These are phyloP conservation scores for Umimayanthus chanpuru DNA, from an alignment of 92 coral and sea anemone species.

Conservation along the genomic window DNA sequence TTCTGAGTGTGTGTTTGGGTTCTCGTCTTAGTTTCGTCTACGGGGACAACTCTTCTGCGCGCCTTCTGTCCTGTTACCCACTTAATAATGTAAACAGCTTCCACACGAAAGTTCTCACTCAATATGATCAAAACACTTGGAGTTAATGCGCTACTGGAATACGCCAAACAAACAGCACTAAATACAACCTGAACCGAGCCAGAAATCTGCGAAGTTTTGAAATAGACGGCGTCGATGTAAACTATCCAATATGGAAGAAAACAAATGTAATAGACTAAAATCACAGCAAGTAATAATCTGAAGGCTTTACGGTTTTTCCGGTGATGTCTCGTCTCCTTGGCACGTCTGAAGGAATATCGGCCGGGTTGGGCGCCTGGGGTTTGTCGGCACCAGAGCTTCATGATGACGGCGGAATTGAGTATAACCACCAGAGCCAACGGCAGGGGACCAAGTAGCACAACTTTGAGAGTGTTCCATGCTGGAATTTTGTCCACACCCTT, in stretches of 20 bases:
- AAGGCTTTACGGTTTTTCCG: slow-evolving; percentile 29
- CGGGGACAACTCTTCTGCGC: slow-evolving; percentile 14
- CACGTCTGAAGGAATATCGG: slow-evolving; percentile 1
- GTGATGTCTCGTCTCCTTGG: slow-evolving; percentile 8
- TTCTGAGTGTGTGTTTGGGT: slow-evolving; percentile 24
- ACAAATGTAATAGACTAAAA: slow-evolving; percentile 21
- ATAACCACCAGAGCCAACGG: slow-evolving; percentile 25
- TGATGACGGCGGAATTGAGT: slow-evolving; percentile 29
- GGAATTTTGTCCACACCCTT: slow-evolving; percentile 22
- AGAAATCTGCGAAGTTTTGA: slow-evolving; percentile 13
- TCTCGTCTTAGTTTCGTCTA: slow-evolving; percentile 16
- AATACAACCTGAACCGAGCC: slow-evolving; percentile 26
- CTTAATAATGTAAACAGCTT: neutral
- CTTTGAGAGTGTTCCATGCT: slow-evolving; percentile 33
- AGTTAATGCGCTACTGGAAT: slow-evolving; percentile 25
- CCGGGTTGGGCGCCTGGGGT: slow-evolving; percentile 18
- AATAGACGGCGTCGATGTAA: slow-evolving; percentile 11
- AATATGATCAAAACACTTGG: slow-evolving; percentile 16
- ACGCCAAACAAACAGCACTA: slow-evolving; percentile 26
- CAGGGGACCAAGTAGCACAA: slow-evolving; percentile 24
- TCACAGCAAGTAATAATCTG: slow-evolving; percentile 17
- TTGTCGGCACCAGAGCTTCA: slow-evolving; percentile 34
- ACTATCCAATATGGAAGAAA: slow-evolving; percentile 38
- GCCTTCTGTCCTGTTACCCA: neutral
- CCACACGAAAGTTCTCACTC: slow-evolving; percentile 34